Base-by-base conservation (phyloP, 2,888 invertebrate species). In the Orthonychiurus folsomi region DNA sequence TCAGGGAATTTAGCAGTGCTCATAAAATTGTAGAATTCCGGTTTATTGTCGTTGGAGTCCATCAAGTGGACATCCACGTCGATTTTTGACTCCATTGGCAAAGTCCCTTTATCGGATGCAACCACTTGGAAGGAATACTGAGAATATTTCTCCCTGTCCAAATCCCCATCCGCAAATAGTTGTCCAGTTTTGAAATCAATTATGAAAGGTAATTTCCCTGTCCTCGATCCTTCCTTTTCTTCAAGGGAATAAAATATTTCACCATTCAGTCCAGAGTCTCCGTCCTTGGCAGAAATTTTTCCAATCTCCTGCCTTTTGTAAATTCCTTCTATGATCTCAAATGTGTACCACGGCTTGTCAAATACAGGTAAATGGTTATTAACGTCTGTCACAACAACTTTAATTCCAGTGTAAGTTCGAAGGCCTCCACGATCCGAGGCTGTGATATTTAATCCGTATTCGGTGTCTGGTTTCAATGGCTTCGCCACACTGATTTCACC, bases 281-380 rank as follows among this genome's bases (percentile, higher is more conserved):
- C 82, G 76, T 93, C 92, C 1, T 82, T 82, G 0, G 92, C 91
- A 67, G 85, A 83, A 9, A 92, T 83, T 74, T 83, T 84, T 0
- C 91, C 92, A 50, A 93, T 78, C 2, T 86, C 82, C 67, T 83
- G 83, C 69, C 84, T 80, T 0, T 83, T 81, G 74, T 89, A 90
- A 25, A 82, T 80, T 1, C 90, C 89, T 78, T 93, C 93, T 59
- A 86, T 83, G 0, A 89, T 83, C 73, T 89, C 86, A 69, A 91
- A 92, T 59, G 83, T 86, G 75, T 92, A 92, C 84, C 86, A 88
- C 0, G 88, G 84, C 70, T 88, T 87, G 70, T 85, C 85, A 69
- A 92, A 92, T 67, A 86, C 83, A 0, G 92, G 92, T 3, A 86
- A 84, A 75, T 92, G 89, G 73, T 92, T 87, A 76, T 92, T 92